These are phyloP conservation scores for Limnephilus marmoratus DNA, from an alignment of 2,888 invertebrate species.

Conservation along the genomic window DNA sequence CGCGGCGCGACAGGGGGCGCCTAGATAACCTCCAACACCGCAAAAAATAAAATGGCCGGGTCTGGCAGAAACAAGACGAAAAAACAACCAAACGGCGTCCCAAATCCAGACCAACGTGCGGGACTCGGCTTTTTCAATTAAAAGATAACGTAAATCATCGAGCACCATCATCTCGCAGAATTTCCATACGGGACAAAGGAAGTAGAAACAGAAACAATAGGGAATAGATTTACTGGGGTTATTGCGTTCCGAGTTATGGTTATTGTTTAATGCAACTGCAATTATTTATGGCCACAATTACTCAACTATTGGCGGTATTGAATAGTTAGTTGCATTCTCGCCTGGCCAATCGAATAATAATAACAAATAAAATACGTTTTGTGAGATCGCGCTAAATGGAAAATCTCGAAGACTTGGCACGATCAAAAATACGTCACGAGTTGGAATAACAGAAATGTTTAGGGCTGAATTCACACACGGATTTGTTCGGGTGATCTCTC, in stretches of 20 bases:
- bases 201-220: background rate
- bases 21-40: background rate
- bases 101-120: background rate
- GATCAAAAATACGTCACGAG: no score
- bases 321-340: background rate
- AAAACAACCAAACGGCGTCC: constrained; percentile 26
- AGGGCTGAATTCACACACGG: no score
- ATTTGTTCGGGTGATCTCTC: no score
- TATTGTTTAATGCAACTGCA: background rate
- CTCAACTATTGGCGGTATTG: background rate
- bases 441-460: no score
- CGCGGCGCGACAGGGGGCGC: background rate
- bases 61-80: constrained; percentile 9
- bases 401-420: no score
- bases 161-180: constrained; percentile 22
- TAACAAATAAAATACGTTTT: background rate
- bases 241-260: background rate
- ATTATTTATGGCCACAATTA: background rate
- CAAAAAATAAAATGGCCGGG: constrained; percentile 36
- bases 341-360: background rate
- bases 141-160: constrained; percentile 52
- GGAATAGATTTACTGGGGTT: constrained; percentile 22
- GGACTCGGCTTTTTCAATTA: constrained; percentile 46
- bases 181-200: constrained; percentile 40
- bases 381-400: no score